A percentile compares a stretch with the other conserved stretches of the same genome.
phyloP scores from a whole-genome alignment of 2,797 vertebrate species.

The Botia almorhae region DNA sequence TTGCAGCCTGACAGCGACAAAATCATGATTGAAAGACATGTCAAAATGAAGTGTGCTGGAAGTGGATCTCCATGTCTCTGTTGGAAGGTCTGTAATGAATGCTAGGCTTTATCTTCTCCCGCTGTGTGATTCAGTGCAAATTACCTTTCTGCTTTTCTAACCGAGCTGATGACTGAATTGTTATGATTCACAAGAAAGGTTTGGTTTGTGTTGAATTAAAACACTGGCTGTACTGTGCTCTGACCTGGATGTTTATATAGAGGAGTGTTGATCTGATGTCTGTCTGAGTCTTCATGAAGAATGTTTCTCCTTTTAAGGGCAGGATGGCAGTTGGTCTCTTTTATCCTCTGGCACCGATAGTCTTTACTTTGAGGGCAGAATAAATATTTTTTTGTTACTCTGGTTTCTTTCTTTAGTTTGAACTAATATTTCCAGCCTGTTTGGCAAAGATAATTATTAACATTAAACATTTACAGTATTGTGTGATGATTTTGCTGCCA shows the following conservation, averaged over 20 bases:
- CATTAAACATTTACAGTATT: neutral
- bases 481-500: neutral
- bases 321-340: slow-evolving; percentile 38
- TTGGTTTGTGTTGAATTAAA: slow-evolving; percentile 19
- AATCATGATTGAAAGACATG: neutral
- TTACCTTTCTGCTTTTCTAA: neutral
- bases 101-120: neutral
- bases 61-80: slow-evolving; percentile 5
- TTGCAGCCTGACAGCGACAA: slow-evolving; percentile 20
- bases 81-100: slow-evolving; percentile 15
- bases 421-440: neutral
- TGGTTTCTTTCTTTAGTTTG: neutral
- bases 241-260: slow-evolving; percentile 22
- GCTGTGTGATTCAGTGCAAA: neutral
- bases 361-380: slow-evolving; percentile 34
- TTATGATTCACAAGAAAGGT: slow-evolving; percentile 8
- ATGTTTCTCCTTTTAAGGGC: slow-evolving; percentile 55
- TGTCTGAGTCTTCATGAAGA: slow-evolving; percentile 20
- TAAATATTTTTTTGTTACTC: slow-evolving; percentile 18
- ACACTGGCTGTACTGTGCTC: slow-evolving; percentile 4
- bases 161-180: neutral
- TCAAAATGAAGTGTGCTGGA: slow-evolving; percentile 5
- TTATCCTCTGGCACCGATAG: slow-evolving; percentile 30
- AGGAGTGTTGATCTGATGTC: too few relatives aligned
- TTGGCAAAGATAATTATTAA: too few relatives aligned